Base-by-base conservation (phyloP, 1,140 invertebrate species). In the Drosophila parvula region DNA sequence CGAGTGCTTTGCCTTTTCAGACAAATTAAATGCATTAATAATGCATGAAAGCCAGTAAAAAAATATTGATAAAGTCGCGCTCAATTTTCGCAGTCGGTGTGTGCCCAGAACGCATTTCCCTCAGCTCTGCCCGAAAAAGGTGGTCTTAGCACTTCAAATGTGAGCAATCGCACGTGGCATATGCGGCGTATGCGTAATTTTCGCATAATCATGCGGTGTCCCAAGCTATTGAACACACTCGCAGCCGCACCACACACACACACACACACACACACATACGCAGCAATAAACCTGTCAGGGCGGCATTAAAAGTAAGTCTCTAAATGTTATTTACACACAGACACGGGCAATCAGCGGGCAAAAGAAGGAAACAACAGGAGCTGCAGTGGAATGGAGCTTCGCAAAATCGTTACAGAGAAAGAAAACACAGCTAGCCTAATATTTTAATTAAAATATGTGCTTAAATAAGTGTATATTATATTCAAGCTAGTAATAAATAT, bases 11-110 rank as follows among this genome's bases (percentile, higher is more conserved):
- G 58, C 83, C 73, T 78, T 84, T 83, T 71, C 65, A 89, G 69
- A 69, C 80, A 88, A 88, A 88, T 88, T 83, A 88, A 88, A 78
- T 84, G 83, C 84, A 60, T 88, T 78, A 88, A 89, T 88, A 89
- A 89, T 88, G 79, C 83, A 89, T 58, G 64, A 65, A 67, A 58
- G 58, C 56, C 64, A 64, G 67, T 69, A 79, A 55, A 76, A 74
- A 77, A 85, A 81, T 60, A 84, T 84, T 84, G 81, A 84, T 84
- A 81, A 85, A 85, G 78, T 62, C 70, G 63, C 62, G 50, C 45
- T 70, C 58, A 45, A 59, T 76, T 71, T 47, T 63, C 47, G 43
- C 70, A 65, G 53, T 8, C 47, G 0, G 22, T 38, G 45, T 61
- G 11, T 36, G 50, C 50, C 32, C 11, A 45, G 22, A 43, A 57